Conservation (phyloP, 2,113 vertebrate genomes). For the Donacobius atricapilla region DNA sequence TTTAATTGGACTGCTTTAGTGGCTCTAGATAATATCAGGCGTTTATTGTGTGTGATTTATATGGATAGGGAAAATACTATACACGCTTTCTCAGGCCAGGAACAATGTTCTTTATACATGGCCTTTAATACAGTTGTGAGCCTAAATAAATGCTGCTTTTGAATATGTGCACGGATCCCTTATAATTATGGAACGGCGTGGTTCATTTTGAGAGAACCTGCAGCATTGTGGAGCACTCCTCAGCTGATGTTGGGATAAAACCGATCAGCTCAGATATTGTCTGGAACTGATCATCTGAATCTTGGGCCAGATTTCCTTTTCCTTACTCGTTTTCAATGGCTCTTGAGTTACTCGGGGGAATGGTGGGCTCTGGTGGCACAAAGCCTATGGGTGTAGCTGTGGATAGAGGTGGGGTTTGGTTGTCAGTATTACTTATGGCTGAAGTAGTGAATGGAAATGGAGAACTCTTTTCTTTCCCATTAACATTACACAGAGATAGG, state of each 20-base stretch:
- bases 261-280: background rate
- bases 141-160: background rate
- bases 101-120: background rate
- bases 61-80: background rate
- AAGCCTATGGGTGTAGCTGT: background rate
- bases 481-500: background rate
- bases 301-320: background rate
- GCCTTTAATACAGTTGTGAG: background rate
- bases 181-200: background rate
- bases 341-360: background rate
- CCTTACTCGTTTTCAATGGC: background rate
- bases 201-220: background rate
- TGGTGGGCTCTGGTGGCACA: background rate
- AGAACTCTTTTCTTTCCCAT: background rate
- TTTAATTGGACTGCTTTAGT: background rate
- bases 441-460: background rate
- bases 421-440: background rate
- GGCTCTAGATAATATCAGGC: background rate
- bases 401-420: background rate
- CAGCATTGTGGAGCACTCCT: background rate
- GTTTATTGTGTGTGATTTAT: background rate
- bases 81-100: background rate
- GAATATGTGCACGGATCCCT: rapidly evolving
- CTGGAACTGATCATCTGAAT: background rate
- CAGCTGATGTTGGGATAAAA: slow-evolving; percentile 25